phyloP scores from a whole-genome alignment of 1,140 invertebrate species.

The Drosophila dunni region DNA sequence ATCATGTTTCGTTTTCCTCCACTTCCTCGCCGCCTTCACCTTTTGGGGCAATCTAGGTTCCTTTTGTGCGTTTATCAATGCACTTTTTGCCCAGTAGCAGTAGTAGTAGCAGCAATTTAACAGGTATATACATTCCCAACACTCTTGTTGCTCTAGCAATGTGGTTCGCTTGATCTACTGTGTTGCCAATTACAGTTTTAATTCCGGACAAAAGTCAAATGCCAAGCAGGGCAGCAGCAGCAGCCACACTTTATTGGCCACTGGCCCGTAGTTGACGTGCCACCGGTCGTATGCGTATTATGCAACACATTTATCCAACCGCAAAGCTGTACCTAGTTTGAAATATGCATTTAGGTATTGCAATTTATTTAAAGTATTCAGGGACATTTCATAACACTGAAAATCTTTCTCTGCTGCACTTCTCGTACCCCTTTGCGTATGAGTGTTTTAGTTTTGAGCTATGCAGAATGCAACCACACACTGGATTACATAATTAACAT shows the following conservation, averaged over 20 bases:
- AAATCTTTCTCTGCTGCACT: background rate
- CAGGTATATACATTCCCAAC: background rate
- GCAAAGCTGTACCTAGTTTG: background rate
- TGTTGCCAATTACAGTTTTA: slow-evolving; percentile 58
- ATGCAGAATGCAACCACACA: too few species aligned
- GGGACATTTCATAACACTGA: background rate
- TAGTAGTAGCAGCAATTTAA: slow-evolving; percentile 5
- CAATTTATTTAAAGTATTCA: background rate
- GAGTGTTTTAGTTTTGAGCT: too few species aligned
- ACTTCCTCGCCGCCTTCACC: too few species aligned
- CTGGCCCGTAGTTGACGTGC: slow-evolving; percentile 20
- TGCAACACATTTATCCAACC: slow-evolving; percentile 34
- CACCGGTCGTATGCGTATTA: slow-evolving; percentile 55
- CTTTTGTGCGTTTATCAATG: slow-evolving; percentile 53
- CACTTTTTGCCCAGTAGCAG: slow-evolving; percentile 40
- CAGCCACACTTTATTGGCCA: slow-evolving; percentile 26
- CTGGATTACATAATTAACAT: too few species aligned
- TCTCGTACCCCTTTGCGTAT: too few species aligned
- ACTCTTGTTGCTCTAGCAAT: background rate
- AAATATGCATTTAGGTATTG: background rate
- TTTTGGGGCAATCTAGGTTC: slow-evolving; percentile 10
- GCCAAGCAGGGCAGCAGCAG: slow-evolving; percentile 38
- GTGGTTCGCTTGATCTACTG: slow-evolving; percentile 45
- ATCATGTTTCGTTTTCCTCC: slow-evolving; percentile 53
- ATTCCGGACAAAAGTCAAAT: slow-evolving; percentile 46